Evolutionary conservation across 2,797 vertebrate genomes (phyloP), one percentile per base, ranked within the genome.

Genomic region (Diglossa cyanea): DNA sequence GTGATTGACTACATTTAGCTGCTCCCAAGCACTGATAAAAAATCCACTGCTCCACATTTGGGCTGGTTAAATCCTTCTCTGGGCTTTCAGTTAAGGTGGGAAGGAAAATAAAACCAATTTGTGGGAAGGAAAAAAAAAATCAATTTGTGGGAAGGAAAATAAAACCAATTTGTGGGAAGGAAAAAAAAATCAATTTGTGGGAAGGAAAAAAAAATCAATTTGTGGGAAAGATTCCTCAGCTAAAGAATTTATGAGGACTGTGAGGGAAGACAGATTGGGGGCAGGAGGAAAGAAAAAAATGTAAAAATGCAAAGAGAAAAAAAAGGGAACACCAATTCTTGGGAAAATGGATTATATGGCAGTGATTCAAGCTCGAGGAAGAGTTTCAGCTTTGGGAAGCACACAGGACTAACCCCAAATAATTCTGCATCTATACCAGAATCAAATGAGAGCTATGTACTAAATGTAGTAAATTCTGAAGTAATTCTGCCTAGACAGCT

Each of bases 401-500:
- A 61, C 31, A 54, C 62, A 73, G 31, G n/a, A 26, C 45, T 80
- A 76, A 61, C 20, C 53, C 63, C 67, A 76, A 76, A 50, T 19
- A 62, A 23, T 81, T 42, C 82, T 60, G 51, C 57, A 66, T 76
- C 67, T 85, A 70, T 6, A 37, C n/a, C 24, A 72, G 31, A 58
- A 85, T 53, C 65, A 55, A 66, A 65, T 0, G 2, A 55, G 73
- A 80, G 57, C 53, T 61, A 26, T 6, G 33, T 6, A 51, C 78
- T 91, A 80, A 93, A 96, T 86, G 68, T 44, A 88, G 92, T 4
- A 28, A 48, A 75, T 75, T 58, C 53, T 68, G 37, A 65, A 88
- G 61, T 66, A 24, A 83, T 94, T 93, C 72, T 91, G 92, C 95
- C 75, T 88, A 33, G 84, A 65, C 89, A 94, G 81, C 86, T 93